Evolutionary conservation across 2,888 invertebrate genomes (phyloP).

Genomic region (Oscheius sp.): DNA sequence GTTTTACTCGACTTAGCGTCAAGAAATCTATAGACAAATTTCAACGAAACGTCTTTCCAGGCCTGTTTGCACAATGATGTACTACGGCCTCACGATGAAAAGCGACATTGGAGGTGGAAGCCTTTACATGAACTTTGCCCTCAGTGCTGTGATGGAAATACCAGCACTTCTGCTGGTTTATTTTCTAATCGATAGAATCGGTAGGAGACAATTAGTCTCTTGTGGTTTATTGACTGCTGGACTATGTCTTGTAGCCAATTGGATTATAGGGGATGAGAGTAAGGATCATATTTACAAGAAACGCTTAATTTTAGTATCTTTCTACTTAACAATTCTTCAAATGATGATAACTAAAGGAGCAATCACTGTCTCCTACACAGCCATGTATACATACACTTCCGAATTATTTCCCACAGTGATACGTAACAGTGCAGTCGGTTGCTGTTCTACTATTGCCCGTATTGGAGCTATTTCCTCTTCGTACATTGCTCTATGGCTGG

Average conservation of each 20-base stretch:
- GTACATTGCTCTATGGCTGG: slow-evolving; percentile 77
- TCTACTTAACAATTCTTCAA: slow-evolving; percentile 70
- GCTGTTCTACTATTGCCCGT: slow-evolving; percentile 85
- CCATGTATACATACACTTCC: slow-evolving; percentile 86
- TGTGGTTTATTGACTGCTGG: slow-evolving; percentile 47
- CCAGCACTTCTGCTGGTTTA: slow-evolving; percentile 70
- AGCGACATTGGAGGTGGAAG: slow-evolving; percentile 81
- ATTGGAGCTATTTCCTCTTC: slow-evolving; percentile 87
- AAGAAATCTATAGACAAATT: too few species aligned
- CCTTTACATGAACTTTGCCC: slow-evolving; percentile 83
- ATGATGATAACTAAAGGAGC: slow-evolving; percentile 83
- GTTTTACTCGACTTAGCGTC: background rate
- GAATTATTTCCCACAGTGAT: slow-evolving; percentile 89
- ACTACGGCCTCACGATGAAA: slow-evolving; percentile 87
- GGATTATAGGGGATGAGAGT: slow-evolving; percentile 40
- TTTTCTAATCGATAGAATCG: slow-evolving; percentile 51
- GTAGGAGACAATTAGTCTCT: slow-evolving; percentile 55
- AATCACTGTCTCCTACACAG: slow-evolving; percentile 84
- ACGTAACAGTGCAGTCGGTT: slow-evolving; percentile 84
- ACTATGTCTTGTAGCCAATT: slow-evolving; percentile 44
- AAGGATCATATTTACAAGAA: background rate
- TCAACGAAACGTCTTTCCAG: slow-evolving; percentile 45
- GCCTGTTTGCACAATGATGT: slow-evolving; percentile 85
- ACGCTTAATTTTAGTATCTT: slow-evolving; percentile 27
- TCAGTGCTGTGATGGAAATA: slow-evolving; percentile 74